phyloP scores from a whole-genome alignment of 2,797 vertebrate species.

The Hypotaenidia philippensis region DNA sequence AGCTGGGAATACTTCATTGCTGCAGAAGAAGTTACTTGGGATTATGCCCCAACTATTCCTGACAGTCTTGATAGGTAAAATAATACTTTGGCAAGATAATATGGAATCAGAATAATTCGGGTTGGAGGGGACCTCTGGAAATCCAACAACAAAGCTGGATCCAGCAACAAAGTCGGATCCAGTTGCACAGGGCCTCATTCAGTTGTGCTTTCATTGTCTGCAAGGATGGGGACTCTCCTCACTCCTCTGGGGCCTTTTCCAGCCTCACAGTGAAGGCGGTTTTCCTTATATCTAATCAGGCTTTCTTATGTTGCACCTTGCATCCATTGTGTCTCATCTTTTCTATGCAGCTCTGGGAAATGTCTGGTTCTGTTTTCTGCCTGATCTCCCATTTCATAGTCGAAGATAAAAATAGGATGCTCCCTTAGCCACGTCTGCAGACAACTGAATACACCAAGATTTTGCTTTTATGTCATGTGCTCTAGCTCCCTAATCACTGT shows the following conservation, averaged over 20 bases:
- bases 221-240: not conserved
- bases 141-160: not conserved
- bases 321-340: not conserved
- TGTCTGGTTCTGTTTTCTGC: not conserved
- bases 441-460: not conserved
- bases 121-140: not conserved
- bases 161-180: not conserved
- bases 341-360: not conserved
- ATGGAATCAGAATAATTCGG: not conserved
- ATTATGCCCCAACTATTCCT: slow-evolving; percentile 87
- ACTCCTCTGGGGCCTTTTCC: not conserved
- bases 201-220: not conserved
- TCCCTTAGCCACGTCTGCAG: not conserved
- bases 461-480: not conserved
- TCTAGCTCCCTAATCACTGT: not conserved
- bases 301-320: not conserved
- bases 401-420: not conserved
- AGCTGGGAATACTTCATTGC: slow-evolving; percentile 93
- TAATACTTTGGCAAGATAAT: not conserved
- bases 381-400: not conserved
- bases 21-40: slow-evolving; percentile 92
- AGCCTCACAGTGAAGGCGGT: not conserved
- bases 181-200: not conserved
- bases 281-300: not conserved
- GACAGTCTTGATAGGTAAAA: slow-evolving; percentile 87